Conservation (phyloP, 2,888 invertebrate genomes). For the Halocaridina rubra region DNA sequence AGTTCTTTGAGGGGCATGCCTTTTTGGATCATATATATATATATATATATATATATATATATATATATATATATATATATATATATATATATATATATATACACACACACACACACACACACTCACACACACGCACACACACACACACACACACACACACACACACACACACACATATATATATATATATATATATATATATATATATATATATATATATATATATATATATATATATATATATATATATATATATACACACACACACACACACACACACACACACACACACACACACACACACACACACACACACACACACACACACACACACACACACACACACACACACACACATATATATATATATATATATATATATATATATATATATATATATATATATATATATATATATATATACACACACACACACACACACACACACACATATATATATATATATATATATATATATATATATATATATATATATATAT, state of each 20-base stretch:
- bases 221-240: background rate
- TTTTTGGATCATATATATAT: background rate
- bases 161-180: background rate
- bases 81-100: background rate
- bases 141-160: background rate
- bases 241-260: background rate
- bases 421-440: background rate
- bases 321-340: background rate
- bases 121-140: background rate
- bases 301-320: background rate
- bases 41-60: background rate
- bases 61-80: background rate
- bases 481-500: background rate
- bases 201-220: background rate
- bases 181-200: background rate
- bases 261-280: background rate
- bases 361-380: background rate
- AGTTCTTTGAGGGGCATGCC: no score
- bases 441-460: background rate
- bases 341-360: background rate
- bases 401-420: background rate
- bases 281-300: background rate
- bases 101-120: background rate
- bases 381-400: background rate
- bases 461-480: background rate